These are phyloP conservation scores for Hippoglossus stenolepis DNA, from an alignment of 2,113 vertebrate species.

Conservation along the genomic window DNA sequence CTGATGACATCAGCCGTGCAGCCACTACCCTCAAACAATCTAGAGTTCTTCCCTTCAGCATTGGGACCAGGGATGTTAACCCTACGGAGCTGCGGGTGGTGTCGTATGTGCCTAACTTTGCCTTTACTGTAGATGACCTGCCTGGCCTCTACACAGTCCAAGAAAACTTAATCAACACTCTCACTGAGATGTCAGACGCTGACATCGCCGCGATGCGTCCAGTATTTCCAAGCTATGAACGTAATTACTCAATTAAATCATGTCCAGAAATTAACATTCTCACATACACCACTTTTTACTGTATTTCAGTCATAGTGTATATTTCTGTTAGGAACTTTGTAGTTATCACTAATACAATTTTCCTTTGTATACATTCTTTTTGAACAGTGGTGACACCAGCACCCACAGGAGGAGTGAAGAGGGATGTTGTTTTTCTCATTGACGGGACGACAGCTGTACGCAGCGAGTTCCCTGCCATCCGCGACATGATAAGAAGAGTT, in stretches of 20 bases:
- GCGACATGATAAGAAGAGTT: conserved; percentile 86
- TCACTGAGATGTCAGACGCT: conserved; percentile 81
- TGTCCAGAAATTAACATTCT: neutral
- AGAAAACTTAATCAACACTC: conserved; percentile 73
- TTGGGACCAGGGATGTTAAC: conserved; percentile 88
- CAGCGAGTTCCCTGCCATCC: conserved; percentile 86
- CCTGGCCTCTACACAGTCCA: conserved; percentile 85
- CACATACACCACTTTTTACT: neutral
- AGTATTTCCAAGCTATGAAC: conserved; percentile 58
- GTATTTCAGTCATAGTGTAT: neutral
- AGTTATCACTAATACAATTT: neutral
- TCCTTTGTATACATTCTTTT: conserved; percentile 43
- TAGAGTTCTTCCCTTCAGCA: conserved; percentile 87
- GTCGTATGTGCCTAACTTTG: conserved; percentile 87
- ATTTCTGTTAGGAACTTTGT: neutral
- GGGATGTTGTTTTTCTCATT: conserved; percentile 93
- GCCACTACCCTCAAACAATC: conserved; percentile 85
- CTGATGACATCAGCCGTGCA: conserved; percentile 85
- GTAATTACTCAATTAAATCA: conserved; percentile 57
- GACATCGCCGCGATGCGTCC: conserved; percentile 70
- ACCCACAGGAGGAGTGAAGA: conserved; percentile 78
- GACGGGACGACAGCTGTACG: conserved; percentile 86
- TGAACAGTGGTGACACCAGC: conserved; percentile 47
- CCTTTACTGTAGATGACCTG: conserved; percentile 85
- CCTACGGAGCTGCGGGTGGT: conserved; percentile 85